phyloP scores from a whole-genome alignment of 2,113 vertebrate genomes.

The Ornithorhynchus anatinus region DNA sequence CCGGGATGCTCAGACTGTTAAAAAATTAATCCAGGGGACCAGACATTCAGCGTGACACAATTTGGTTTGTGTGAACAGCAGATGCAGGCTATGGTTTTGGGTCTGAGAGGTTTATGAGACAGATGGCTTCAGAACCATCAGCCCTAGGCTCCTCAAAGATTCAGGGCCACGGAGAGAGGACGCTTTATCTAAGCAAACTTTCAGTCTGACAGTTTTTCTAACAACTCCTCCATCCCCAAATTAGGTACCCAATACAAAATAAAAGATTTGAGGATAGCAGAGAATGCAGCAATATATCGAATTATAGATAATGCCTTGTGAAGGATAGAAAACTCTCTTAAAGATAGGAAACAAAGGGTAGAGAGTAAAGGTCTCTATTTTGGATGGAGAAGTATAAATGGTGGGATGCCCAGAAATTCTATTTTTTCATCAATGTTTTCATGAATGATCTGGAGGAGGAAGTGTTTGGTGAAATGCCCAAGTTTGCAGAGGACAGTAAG shows the following conservation, averaged over 20 bases:
- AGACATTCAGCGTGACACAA: not conserved
- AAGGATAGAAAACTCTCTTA: too few relatives aligned
- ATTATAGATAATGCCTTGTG: too few relatives aligned
- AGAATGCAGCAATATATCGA: not conserved
- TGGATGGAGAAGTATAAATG: too few relatives aligned
- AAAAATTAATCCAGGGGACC: accelerated
- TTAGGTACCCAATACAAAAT: accelerated
- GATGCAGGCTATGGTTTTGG: slow-evolving; percentile 13
- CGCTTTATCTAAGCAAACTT: slow-evolving; percentile 11
- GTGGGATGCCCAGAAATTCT: too few relatives aligned
- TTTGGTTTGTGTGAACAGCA: not conserved
- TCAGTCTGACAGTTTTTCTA: slow-evolving; percentile 14
- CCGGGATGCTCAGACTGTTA: not conserved
- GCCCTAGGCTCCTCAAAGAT: slow-evolving; percentile 33
- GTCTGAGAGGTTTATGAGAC: slow-evolving; percentile 29
- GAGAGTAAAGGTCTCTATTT: too few relatives aligned
- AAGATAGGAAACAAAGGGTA: too few relatives aligned
- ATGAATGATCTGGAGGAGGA: too few relatives aligned
- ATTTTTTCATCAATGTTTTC: too few relatives aligned
- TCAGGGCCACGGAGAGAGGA: slow-evolving; percentile 36
- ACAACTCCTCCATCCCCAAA: not conserved
- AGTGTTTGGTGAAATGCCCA: too few relatives aligned
- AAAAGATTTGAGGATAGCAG: not conserved
- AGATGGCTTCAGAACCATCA: slow-evolving; percentile 32
- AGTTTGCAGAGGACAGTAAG: too few relatives aligned